Evolutionary conservation across 2,113 vertebrate genomes (phyloP), one percentile per base, ranked within the genome.

Genomic region (Microtus ochrogaster): DNA sequence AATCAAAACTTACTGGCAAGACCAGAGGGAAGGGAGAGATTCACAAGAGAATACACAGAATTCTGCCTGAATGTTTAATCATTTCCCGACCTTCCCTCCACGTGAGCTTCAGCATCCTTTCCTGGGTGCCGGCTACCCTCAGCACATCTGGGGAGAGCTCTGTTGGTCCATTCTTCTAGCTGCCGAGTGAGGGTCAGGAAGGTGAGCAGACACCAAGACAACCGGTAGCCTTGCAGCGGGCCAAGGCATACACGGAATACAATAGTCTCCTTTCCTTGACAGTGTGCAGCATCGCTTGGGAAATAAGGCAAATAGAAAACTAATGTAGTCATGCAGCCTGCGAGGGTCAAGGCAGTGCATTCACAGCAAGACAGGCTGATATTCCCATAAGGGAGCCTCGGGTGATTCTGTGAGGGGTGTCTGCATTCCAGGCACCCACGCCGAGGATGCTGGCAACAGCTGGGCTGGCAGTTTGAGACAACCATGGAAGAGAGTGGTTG

Each of bases 1-100:
- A 65, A 92, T 96, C 14, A 84, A 94, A 92, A 89, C 63, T 63
- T 70, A 88, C 76, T 92, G 90, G 22, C 86, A 92, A 94, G 66
- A 13, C 47, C 22, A 79, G 10, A 70, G 61, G 36, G 22, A 95
- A 85, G 58, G n/a, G 72, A 41, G 47, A 65, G 24, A 70, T 68
- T 89, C 77, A 68, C 10, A 41, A 83, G 73, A 77, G 73, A 70
- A 86, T 5, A 39, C 66, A 22, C 28, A 41, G 11, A 72, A 63
- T 61, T 41, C 52, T 86, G 6, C 66, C 39, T 47, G 83, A 84
- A 47, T 86, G 66, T 28, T 91, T 36, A 74, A 92, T 14, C 5
- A 19, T 39, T 85, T 89, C 58, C 44, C 89, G 66, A 70, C 63
- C 90, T 44, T 47, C 70, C 86, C 76, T 87, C 70, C 26, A 36